Evolutionary conservation across 35 echinoderm and acorn worm species (phyloP), one percentile per base, ranked within the genome.

Genomic region (Apostichopus californicus): DNA sequence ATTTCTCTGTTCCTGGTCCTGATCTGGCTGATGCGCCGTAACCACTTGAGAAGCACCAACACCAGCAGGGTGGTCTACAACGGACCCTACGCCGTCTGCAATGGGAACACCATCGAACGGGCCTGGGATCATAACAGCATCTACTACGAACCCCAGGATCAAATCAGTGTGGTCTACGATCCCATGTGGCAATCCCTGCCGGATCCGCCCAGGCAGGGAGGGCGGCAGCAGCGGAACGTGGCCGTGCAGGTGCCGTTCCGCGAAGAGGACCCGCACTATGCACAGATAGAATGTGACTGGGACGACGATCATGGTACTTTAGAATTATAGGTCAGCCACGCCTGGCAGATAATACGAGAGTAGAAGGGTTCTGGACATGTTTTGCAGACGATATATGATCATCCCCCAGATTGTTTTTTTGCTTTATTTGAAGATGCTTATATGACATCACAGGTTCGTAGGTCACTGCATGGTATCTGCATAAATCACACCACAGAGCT

Each of bases 121-220:
- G 86, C 78, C 57, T 97, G 93, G 90, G 95, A 97, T 60, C 93
- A 94, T 71, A 93, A 78, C 8, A 97, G 95, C 86, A 90, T 97
- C 21, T 97, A 97, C 87, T 97, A 93, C 92, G 95, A 97, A 56
- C 95, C 95, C 15, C 92, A 92, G 79, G 95, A 97, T 86, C 90
- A 90, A 55, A 92, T 95, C 22, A 95, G 94, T 86, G 87, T 97
- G 9, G 73, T 81, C 8, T 93, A 97, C 17, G 91, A 93, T 34
- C 90, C 93, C 2, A 94, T 88, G 17, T 93, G 93, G 93, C 91
- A 93, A 68, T 90, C 90, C 9, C 34, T 24, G 75, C 87, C 86
- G 55, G 2, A 52, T 26, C 54, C 59, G 80, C 88, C 55, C 56
- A 92, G 12, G 68, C 58, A 12, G 58, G 58, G 58, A 61, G 34